Conservation (phyloP, 2,888 invertebrate species). For the Patella pellucida region DNA sequence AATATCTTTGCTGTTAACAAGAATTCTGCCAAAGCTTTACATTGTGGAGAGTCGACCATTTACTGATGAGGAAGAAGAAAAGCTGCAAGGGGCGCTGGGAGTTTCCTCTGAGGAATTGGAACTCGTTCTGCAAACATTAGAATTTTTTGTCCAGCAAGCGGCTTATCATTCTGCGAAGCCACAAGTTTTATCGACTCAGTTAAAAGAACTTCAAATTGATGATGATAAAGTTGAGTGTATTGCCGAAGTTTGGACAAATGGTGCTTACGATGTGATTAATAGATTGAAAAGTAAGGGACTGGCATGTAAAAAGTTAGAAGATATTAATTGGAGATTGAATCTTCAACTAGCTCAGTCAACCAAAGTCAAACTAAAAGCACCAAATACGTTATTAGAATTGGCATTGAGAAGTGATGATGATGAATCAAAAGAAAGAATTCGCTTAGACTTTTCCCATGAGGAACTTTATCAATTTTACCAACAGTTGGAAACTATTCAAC, state of each 20-base stretch:
- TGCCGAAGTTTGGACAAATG: constrained; percentile 66
- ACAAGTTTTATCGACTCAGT: constrained; percentile 61
- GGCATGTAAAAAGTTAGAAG: constrained; percentile 66
- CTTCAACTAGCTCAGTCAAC: constrained; percentile 67
- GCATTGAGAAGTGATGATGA: constrained; percentile 51
- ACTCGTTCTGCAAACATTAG: constrained; percentile 65
- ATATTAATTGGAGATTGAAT: constrained; percentile 69
- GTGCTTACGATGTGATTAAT: constrained; percentile 63
- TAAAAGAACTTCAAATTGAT: constrained; percentile 61
- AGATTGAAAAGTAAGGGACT: constrained; percentile 65
- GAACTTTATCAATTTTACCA: constrained; percentile 67
- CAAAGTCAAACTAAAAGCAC: constrained; percentile 66
- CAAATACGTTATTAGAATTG: constrained; percentile 68
- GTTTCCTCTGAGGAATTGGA: constrained; percentile 63
- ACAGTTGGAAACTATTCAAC: constrained; percentile 48
- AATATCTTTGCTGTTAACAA: constrained; percentile 67
- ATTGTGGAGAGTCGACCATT: constrained; percentile 67
- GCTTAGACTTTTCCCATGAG: constrained; percentile 68
- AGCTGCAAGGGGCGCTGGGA: constrained; percentile 62
- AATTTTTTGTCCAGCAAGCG: constrained; percentile 70
- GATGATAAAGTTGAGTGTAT: constrained; percentile 67
- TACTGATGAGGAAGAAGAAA: constrained; percentile 68
- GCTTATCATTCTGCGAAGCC: constrained; percentile 70
- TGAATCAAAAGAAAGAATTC: constrained; percentile 58
- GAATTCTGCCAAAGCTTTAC: constrained; percentile 69